Evolutionary conservation across 2,113 vertebrate genomes (phyloP).

Genomic region (Oceanites oceanicus): DNA sequence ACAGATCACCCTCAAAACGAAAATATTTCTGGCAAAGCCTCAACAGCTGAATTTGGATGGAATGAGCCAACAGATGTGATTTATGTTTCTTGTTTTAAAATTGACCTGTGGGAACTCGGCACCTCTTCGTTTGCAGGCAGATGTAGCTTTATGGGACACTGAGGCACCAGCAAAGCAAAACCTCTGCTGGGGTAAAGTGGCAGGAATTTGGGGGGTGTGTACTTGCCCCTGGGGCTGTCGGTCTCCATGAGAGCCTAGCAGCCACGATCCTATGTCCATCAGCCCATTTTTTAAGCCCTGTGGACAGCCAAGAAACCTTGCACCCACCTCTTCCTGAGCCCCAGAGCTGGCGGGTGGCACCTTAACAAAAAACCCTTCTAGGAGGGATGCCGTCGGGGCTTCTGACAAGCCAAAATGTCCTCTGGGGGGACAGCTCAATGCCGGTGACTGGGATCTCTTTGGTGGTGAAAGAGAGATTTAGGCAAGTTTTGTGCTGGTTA

Average conservation of each 20-base stretch:
- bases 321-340: not conserved
- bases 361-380: not conserved
- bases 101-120: not conserved
- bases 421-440: not conserved
- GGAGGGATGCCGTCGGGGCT: not conserved
- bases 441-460: not conserved
- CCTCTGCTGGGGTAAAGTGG: not conserved
- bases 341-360: not conserved
- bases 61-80: not conserved
- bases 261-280: rapidly evolving
- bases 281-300: not conserved
- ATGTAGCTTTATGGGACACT: not conserved
- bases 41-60: not conserved
- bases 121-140: not conserved
- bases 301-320: not conserved
- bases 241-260: not conserved
- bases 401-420: not conserved
- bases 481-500: not conserved
- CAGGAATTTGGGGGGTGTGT: not conserved
- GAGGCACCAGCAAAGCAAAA: not conserved
- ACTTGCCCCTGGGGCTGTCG: not conserved
- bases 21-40: not conserved
- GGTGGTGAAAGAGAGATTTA: not conserved
- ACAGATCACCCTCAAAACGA: not conserved
- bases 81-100: not conserved